These are phyloP conservation scores for Myxocyprinus asiaticus DNA, from an alignment of 2,113 vertebrate species.

Conservation along the genomic window DNA sequence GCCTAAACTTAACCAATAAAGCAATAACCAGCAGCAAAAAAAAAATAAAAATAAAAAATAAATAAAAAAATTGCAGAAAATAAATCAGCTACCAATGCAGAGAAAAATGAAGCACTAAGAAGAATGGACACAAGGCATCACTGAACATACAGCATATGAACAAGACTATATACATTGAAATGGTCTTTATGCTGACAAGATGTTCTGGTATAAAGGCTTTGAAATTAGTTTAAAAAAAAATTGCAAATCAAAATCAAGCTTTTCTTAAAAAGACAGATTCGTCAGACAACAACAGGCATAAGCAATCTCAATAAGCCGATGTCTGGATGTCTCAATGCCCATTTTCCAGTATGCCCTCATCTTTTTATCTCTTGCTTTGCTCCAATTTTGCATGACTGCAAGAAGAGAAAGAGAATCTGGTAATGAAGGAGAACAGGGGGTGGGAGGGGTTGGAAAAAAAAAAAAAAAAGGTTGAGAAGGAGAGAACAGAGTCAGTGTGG, in stretches of 20 bases:
- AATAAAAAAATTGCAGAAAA: not conserved
- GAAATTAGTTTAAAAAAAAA: not conserved
- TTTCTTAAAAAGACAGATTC: slow-evolving; percentile 7
- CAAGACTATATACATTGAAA: too few species aligned
- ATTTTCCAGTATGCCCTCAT: slow-evolving; percentile 65
- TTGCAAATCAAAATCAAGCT: slow-evolving; percentile 30
- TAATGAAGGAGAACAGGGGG: slow-evolving; percentile 50
- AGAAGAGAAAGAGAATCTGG: slow-evolving; percentile 68
- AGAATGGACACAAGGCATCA: slow-evolving; percentile 35
- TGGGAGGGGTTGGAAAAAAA: slow-evolving; percentile 43
- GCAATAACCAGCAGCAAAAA: not conserved
- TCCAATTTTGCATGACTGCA: slow-evolving; percentile 69
- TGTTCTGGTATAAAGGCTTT: too few species aligned
- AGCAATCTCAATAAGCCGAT: slow-evolving; percentile 2
- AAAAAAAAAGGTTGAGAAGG: slow-evolving; percentile 35
- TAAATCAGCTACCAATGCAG: not conserved
- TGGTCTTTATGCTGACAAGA: too few species aligned
- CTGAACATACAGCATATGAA: slow-evolving; percentile 37
- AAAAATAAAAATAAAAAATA: not conserved
- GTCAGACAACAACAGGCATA: slow-evolving; percentile 9
- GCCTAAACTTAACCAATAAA: slow-evolving; percentile 4
- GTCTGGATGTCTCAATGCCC: slow-evolving; percentile 46
- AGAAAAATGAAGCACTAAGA: not conserved
- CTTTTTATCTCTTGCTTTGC: slow-evolving; percentile 63
- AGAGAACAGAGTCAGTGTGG: not conserved